Percentiles rank a stretch among this genome's conserved stretches.
These are phyloP conservation scores for Zaprionus ornatus DNA, from an alignment of 1,140 invertebrate genomes.

Conservation along the genomic window DNA sequence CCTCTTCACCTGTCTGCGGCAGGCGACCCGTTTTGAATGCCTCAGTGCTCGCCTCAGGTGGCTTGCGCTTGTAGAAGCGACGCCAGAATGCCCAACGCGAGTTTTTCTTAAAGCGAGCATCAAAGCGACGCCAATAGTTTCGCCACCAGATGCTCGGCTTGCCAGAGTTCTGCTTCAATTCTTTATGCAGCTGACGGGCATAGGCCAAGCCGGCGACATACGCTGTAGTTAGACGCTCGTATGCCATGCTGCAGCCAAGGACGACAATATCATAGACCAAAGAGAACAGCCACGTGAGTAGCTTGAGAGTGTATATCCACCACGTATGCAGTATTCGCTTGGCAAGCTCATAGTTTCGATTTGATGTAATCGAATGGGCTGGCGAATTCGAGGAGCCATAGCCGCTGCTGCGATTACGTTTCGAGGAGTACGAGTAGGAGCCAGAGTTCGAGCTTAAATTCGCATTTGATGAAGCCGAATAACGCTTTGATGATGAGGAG, in stretches of 20 bases:
- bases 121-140: constrained; percentile 74
- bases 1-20: constrained; percentile 95
- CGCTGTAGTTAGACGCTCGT: constrained; percentile 85
- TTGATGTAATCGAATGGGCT: constrained; percentile 55
- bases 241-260: constrained; percentile 90
- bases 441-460: constrained; percentile 64
- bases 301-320: constrained; percentile 88
- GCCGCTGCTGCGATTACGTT: constrained; percentile 60
- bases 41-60: constrained; percentile 60
- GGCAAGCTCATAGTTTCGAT: constrained; percentile 77
- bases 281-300: constrained; percentile 90
- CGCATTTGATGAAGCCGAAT: constrained; percentile 64
- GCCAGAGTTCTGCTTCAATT: constrained; percentile 78
- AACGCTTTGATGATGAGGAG: constrained; percentile 83
- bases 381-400: constrained; percentile 71
- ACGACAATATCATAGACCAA: constrained; percentile 90
- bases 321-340: constrained; percentile 84
- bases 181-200: constrained; percentile 69
- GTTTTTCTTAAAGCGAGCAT: constrained; percentile 76
- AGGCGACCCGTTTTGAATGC: constrained; percentile 85
- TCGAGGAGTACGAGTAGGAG: constrained; percentile 77
- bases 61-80: constrained; percentile 75
- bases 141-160: constrained; percentile 80
- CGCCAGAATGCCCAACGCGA: constrained; percentile 81
- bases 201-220: constrained; percentile 63